A percentile compares a stretch with the other conserved stretches of the same genome.
phyloP scores from a whole-genome alignment of 2,113 vertebrate genomes.

The Ranitomeya imitator region DNA sequence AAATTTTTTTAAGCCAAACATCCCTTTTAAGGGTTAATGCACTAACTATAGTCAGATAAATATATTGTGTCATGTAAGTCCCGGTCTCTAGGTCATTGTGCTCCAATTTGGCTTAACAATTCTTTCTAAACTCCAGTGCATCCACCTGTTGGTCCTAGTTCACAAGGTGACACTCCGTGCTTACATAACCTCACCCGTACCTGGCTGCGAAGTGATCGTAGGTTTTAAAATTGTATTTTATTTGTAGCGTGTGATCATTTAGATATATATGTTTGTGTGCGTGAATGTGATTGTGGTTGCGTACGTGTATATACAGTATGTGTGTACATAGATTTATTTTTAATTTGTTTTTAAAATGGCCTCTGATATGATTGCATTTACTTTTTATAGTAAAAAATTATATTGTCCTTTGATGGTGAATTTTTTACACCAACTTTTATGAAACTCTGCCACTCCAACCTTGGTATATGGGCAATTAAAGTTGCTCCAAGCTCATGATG shows the following conservation, averaged over 20 bases:
- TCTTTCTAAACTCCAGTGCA: slow-evolving; percentile 23
- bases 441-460: not conserved
- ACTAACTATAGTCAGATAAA: not conserved
- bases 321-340: not conserved
- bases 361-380: not conserved
- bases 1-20: not conserved
- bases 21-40: not conserved
- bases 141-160: not conserved
- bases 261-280: no score
- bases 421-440: not conserved
- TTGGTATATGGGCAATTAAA: not conserved
- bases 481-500: not conserved
- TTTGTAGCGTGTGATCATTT: not conserved
- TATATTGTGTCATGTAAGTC: not conserved
- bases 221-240: not conserved
- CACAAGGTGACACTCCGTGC: no score
- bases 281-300: no score
- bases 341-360: not conserved
- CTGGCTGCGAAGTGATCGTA: not conserved
- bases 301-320: not conserved
- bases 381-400: not conserved
- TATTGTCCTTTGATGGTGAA: not conserved
- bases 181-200: not conserved
- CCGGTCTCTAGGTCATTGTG: not conserved
- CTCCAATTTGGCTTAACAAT: not conserved